Evolutionary conservation across 1,140 invertebrate species (phyloP).

Genomic region (Pogonomyrmex californicus): DNA sequence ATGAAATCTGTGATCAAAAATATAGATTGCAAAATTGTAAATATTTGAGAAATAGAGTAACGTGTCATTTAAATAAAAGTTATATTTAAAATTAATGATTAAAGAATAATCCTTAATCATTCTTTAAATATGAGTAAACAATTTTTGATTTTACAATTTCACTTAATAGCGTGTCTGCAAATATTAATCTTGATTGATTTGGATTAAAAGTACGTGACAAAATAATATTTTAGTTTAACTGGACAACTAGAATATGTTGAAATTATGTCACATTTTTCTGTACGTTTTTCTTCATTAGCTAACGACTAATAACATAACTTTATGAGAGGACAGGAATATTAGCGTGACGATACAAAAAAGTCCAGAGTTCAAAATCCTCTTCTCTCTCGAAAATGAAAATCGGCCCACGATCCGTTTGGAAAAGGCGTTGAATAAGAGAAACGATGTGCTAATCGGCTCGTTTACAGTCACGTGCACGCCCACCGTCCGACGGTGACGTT

Average conservation of each 20-base stretch:
- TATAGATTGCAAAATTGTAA: not conserved
- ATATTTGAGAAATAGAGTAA: not conserved
- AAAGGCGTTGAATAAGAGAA: constrained; percentile 75
- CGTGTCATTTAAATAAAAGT: not conserved
- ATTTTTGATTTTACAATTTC: not conserved
- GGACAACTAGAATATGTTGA: no score
- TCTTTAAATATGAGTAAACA: not conserved
- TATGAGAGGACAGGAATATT: not conserved
- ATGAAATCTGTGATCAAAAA: constrained; percentile 2
- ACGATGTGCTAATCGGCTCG: constrained; percentile 81
- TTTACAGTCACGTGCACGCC: constrained; percentile 84
- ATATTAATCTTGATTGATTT: not conserved
- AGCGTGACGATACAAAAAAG: not conserved
- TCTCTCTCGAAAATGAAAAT: constrained; percentile 32
- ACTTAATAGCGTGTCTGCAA: not conserved
- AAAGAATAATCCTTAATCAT: not conserved
- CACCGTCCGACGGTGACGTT: constrained; percentile 80
- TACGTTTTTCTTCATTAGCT: not conserved
- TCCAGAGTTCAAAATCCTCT: not conserved
- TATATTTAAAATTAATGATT: not conserved
- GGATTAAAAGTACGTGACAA: not conserved
- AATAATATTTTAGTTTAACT: not conserved
- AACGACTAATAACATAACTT: not conserved
- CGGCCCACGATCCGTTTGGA: constrained; percentile 60
- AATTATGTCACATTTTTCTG: not conserved